Evolutionary conservation across 2,113 vertebrate species (phyloP).

Genomic region (Cyanoramphus novaezelandiae): DNA sequence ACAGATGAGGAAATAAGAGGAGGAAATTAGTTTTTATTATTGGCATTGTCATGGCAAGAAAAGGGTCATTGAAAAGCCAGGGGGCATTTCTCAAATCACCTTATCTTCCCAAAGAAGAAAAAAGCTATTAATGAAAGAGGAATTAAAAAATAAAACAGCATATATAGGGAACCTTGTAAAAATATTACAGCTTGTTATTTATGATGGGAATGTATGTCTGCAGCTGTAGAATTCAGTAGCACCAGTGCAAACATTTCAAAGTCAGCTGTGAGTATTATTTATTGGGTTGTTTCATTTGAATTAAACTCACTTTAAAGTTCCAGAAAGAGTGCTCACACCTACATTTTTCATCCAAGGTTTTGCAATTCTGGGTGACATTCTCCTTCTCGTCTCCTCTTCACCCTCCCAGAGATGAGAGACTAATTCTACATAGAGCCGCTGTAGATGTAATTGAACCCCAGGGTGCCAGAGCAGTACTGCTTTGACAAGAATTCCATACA

Average conservation of each 20-base stretch:
- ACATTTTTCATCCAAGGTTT: constrained; percentile 62
- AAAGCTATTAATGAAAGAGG: constrained; percentile 38
- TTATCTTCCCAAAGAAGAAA: constrained; percentile 30
- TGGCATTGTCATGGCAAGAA: neutral
- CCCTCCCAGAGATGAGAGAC: constrained; percentile 13
- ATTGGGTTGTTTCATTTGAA: constrained; percentile 65
- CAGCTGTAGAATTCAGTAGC: constrained; percentile 27
- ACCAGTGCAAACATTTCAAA: neutral
- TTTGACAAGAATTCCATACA: constrained; percentile 51
- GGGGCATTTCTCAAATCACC: constrained; percentile 19
- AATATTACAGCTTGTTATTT: constrained; percentile 38
- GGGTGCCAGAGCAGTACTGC: constrained; percentile 5
- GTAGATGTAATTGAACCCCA: constrained; percentile 51
- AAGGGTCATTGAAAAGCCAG: neutral
- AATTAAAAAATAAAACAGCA: constrained; percentile 61
- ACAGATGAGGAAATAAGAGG: constrained; percentile 12
- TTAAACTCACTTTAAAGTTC: constrained; percentile 63
- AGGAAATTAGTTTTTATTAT: constrained; percentile 60
- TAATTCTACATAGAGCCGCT: neutral
- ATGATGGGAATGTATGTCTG: constrained; percentile 40
- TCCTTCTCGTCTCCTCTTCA: neutral
- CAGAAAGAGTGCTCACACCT: neutral
- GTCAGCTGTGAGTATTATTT: constrained; percentile 62
- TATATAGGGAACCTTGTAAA: constrained; percentile 19
- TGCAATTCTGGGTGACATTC: constrained; percentile 49